Conservation (phyloP, 1,140 invertebrate genomes). For the Papilio machaon region DNA sequence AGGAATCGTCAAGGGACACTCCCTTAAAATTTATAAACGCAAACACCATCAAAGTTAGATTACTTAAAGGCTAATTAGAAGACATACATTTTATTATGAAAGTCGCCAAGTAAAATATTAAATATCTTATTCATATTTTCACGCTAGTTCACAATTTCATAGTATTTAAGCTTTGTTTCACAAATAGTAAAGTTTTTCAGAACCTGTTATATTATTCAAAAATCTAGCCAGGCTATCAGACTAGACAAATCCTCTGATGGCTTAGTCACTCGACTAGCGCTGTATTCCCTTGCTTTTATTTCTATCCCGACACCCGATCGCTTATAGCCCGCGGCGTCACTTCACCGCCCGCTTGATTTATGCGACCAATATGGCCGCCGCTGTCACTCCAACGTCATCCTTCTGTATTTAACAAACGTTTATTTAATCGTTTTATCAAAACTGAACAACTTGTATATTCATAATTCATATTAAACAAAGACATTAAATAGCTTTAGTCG, state of each 20-base stretch:
- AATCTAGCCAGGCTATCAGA: conserved; percentile 43
- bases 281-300: conserved; percentile 78
- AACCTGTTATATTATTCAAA: neutral
- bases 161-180: too few relatives aligned
- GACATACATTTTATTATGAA: too few relatives aligned
- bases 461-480: too few relatives aligned
- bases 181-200: neutral
- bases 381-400: conserved; percentile 74
- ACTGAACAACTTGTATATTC: neutral
- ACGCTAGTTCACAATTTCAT: too few relatives aligned
- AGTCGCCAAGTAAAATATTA: too few relatives aligned
- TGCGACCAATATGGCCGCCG: conserved; percentile 78
- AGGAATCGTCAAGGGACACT: too few relatives aligned
- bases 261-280: conserved; percentile 75
- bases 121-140: too few relatives aligned
- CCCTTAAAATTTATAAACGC: too few relatives aligned
- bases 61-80: too few relatives aligned
- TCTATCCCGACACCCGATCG: conserved; percentile 77
- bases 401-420: conserved; percentile 55
- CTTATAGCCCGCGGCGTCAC: conserved; percentile 74
- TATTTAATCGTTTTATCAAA: conserved; percentile 20
- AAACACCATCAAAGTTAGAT: too few relatives aligned
- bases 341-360: conserved; percentile 77
- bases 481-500: too few relatives aligned
- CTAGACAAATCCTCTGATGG: conserved; percentile 72